A percentile compares a stretch with the other conserved stretches of the same genome.
These are phyloP conservation scores for Pyrgilauda ruficollis DNA, from an alignment of 2,113 vertebrate genomes.

Conservation along the genomic window DNA sequence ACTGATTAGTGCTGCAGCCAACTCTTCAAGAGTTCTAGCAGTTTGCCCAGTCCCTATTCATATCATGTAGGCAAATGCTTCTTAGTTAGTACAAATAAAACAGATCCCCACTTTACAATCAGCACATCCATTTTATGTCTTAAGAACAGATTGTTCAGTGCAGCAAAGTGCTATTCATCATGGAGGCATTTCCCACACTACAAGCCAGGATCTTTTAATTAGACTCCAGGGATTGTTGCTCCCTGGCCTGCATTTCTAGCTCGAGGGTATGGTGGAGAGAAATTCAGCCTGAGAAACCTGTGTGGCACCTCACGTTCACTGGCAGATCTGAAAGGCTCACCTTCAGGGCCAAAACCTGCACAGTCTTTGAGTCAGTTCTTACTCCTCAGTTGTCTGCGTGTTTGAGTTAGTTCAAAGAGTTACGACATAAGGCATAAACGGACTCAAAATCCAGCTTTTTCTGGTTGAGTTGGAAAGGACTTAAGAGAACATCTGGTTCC, in stretches of 20 bases:
- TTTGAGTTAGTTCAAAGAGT: not conserved
- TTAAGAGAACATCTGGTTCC: not conserved
- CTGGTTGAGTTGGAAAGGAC: not conserved
- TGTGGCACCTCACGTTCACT: not conserved
- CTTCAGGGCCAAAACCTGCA: not conserved
- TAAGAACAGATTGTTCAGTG: not conserved
- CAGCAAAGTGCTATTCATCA: not conserved
- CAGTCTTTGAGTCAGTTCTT: not conserved
- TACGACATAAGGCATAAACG: not conserved
- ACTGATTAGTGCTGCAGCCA: not conserved
- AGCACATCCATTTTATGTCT: not conserved
- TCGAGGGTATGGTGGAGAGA: not conserved
- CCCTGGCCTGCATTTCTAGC: not conserved
- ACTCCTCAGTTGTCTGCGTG: not conserved
- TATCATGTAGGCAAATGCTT: not conserved
- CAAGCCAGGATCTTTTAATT: not conserved
- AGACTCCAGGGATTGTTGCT: not conserved
- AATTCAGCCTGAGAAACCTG: not conserved
- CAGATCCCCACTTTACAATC: not conserved
- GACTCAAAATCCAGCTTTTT: not conserved
- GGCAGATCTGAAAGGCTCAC: not conserved
- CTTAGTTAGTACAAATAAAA: not conserved
- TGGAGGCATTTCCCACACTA: not conserved
- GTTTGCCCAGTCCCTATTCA: not conserved
- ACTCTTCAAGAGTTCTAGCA: not conserved